Evolutionary conservation across 1,140 invertebrate species (phyloP).

Genomic region (Sitophilus oryzae): DNA sequence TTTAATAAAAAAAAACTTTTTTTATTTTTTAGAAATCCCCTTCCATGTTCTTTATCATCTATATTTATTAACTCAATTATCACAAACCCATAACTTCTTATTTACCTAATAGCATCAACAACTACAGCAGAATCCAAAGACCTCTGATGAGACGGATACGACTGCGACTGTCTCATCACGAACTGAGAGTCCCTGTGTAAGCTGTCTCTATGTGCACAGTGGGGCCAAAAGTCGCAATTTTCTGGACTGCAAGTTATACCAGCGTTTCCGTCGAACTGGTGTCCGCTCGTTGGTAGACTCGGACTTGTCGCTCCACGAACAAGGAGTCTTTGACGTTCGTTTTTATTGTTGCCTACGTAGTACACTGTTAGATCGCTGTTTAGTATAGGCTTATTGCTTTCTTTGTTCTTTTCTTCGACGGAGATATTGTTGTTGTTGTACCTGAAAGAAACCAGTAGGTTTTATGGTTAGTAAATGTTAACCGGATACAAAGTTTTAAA

Average conservation of each 20-base stretch:
- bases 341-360: conserved; percentile 41
- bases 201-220: conserved; percentile 49
- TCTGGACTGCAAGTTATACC: conserved; percentile 46
- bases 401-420: conserved; percentile 41
- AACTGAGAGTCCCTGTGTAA: conserved; percentile 19
- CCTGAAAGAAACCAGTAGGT: no score
- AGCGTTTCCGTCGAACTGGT: conserved; percentile 24
- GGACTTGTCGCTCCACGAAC: conserved; percentile 50
- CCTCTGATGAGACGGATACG: conserved; percentile 50
- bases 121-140: conserved; percentile 33
- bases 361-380: conserved; percentile 47
- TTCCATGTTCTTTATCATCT: not conserved
- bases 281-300: conserved; percentile 27
- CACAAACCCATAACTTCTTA: not conserved
- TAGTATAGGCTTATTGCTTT: conserved; percentile 35
- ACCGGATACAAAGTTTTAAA: no score
- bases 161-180: conserved; percentile 52
- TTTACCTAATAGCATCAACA: conserved; percentile 17
- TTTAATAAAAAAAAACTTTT: no score
- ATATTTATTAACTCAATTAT: not conserved
- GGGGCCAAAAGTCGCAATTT: conserved; percentile 54
- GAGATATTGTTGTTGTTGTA: conserved; percentile 41
- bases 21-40: no score
- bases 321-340: conserved; percentile 41
- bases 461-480: no score